Percentiles rank a stretch among this genome's conserved stretches.
Evolutionary conservation across 2,888 invertebrate genomes (phyloP).

Genomic region (Nemotelus pantherinus): DNA sequence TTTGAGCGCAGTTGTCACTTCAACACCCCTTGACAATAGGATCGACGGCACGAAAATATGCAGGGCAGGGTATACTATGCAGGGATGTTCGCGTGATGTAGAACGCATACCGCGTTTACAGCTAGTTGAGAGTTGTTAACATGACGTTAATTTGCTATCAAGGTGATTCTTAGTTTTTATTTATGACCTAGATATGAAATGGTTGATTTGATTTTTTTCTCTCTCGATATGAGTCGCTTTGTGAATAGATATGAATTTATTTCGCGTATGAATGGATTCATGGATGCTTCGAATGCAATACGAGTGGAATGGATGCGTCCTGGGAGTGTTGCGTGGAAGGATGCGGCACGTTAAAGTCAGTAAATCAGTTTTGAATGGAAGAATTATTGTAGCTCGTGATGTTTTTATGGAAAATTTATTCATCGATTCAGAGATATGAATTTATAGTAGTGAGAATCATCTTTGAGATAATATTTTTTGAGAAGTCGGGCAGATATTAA

Average conservation of each 20-base stretch:
- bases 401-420: no score
- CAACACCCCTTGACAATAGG: slow-evolving; percentile 35
- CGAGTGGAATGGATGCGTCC: neutral
- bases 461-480: no score
- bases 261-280: slow-evolving; percentile 16
- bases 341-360: neutral
- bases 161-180: slow-evolving; percentile 13
- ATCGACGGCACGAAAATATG: neutral
- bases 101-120: slow-evolving; percentile 19
- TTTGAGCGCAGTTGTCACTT: slow-evolving; percentile 26
- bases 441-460: no score
- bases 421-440: no score
- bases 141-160: slow-evolving; percentile 24
- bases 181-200: neutral
- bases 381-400: no score
- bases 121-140: slow-evolving; percentile 34
- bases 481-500: no score
- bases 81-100: neutral
- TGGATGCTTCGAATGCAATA: slow-evolving; percentile 7
- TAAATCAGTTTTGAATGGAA: no score
- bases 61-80: neutral
- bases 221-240: neutral
- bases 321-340: slow-evolving; percentile 17
- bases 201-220: slow-evolving; percentile 1
- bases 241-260: slow-evolving; percentile 21